Conservation (phyloP, 30 jellyfish, hydroid and myxozoan genomes). For the Aurelia coerulea region DNA sequence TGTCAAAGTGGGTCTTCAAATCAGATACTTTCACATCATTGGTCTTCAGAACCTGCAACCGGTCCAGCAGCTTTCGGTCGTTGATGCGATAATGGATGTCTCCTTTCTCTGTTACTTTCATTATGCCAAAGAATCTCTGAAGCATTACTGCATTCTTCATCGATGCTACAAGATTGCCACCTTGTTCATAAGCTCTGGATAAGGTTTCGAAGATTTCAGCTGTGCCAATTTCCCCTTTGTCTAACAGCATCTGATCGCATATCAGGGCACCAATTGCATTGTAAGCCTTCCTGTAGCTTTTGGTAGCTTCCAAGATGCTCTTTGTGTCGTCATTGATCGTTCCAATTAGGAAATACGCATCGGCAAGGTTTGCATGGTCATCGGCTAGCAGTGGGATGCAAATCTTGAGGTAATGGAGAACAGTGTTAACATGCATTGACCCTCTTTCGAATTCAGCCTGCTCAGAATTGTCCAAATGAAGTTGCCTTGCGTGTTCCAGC, state of each 20-base stretch:
- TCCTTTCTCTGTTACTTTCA: constrained; percentile 6
- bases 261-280: constrained; percentile 23
- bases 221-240: constrained; percentile 4
- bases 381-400: neutral
- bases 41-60: neutral
- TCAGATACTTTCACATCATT: neutral
- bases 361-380: constrained; percentile 31
- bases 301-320: constrained; percentile 13
- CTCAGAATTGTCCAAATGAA: neutral
- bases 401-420: constrained; percentile 1
- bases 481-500: constrained; percentile 49
- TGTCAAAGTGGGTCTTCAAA: constrained; percentile 1
- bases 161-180: neutral
- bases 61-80: constrained; percentile 9
- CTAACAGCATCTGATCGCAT: constrained; percentile 6
- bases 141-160: constrained; percentile 28
- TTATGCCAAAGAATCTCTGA: constrained; percentile 40
- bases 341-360: constrained; percentile 22
- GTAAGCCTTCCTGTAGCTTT: neutral
- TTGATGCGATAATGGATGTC: constrained; percentile 11
- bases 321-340: constrained; percentile 3
- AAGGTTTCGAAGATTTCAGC: constrained; percentile 17
- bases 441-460: neutral
- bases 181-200: constrained; percentile 16
- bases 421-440: neutral